These are phyloP conservation scores for Pangasianodon hypophthalmus DNA, from an alignment of 2,113 vertebrate genomes.

Conservation along the genomic window DNA sequence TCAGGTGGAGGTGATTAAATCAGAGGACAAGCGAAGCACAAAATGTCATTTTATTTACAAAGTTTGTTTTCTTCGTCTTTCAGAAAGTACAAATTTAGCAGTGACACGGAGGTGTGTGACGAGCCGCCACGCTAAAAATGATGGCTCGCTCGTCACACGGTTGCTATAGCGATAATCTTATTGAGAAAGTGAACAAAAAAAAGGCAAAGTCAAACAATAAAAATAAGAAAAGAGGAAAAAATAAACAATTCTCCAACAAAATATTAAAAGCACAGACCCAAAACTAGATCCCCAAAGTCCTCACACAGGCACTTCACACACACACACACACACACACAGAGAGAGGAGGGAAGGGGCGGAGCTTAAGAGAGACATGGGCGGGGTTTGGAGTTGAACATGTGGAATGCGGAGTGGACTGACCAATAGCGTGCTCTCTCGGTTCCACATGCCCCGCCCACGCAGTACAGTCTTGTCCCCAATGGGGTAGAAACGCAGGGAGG, in stretches of 20 bases:
- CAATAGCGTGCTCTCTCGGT: conserved; percentile 64
- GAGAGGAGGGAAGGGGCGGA: conserved; percentile 8
- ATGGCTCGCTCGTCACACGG: conserved; percentile 81
- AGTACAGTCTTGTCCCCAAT: conserved; percentile 81
- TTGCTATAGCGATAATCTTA: conserved; percentile 85
- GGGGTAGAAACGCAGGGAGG: conserved; percentile 65
- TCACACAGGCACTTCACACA: conserved; percentile 68
- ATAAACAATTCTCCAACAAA: conserved; percentile 77
- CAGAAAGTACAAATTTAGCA: conserved; percentile 95
- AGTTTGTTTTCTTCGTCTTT: conserved; percentile 79
- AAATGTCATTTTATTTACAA: conserved; percentile 99
- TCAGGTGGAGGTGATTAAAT: neutral
- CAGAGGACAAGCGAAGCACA: conserved; percentile 71
- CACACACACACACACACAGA: conserved; percentile 22
- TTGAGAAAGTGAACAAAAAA: conserved; percentile 58
- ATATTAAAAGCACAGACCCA: conserved; percentile 86
- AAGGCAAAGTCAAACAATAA: conserved; percentile 67
- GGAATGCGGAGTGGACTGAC: conserved; percentile 40
- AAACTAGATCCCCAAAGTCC: conserved; percentile 82
- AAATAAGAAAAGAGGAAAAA: conserved; percentile 64
- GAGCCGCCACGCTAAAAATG: conserved; percentile 68
- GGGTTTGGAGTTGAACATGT: conserved; percentile 77
- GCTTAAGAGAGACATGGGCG: neutral
- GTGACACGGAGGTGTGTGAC: conserved; percentile 7
- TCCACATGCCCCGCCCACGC: conserved; percentile 81